A percentile compares a stretch with the other conserved stretches of the same genome.
phyloP scores from a whole-genome alignment of 1,140 invertebrate genomes.

The Pollicipes pollicipes region DNA sequence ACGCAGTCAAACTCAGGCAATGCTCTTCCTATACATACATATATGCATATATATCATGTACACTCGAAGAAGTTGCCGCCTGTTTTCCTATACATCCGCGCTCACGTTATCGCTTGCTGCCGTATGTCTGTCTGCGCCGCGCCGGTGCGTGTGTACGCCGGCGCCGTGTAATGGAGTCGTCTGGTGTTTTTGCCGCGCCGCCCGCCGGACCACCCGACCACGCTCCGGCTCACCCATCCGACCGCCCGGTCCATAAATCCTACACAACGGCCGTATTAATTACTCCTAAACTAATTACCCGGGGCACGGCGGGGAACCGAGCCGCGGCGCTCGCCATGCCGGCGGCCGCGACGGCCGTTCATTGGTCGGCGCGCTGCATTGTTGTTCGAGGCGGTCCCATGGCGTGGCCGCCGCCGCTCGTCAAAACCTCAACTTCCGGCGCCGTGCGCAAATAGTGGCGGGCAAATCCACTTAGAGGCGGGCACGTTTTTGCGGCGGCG shows the following conservation, averaged over 20 bases:
- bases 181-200: not conserved
- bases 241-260: not conserved
- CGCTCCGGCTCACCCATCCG: not conserved
- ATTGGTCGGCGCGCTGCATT: not conserved
- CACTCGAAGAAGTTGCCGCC: too few species aligned
- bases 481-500: not conserved
- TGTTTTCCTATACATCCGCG: too few species aligned
- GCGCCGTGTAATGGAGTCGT: not conserved
- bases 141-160: too few species aligned
- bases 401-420: too few species aligned
- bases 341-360: not conserved
- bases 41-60: too few species aligned
- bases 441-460: not conserved
- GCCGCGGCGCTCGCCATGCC: not conserved
- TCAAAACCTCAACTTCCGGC: not conserved
- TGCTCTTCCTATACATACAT: too few species aligned
- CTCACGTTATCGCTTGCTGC: too few species aligned
- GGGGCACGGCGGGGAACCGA: not conserved
- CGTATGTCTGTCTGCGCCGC: too few species aligned
- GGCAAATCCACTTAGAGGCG: not conserved
- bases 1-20: too few species aligned
- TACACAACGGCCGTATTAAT: not conserved
- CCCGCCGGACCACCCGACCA: not conserved
- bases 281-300: conserved; percentile 2
- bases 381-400: not conserved